Evolutionary conservation across 2,797 vertebrate genomes (phyloP), one percentile per base, ranked within the genome.

Genomic region (Anniella stebbinsi): DNA sequence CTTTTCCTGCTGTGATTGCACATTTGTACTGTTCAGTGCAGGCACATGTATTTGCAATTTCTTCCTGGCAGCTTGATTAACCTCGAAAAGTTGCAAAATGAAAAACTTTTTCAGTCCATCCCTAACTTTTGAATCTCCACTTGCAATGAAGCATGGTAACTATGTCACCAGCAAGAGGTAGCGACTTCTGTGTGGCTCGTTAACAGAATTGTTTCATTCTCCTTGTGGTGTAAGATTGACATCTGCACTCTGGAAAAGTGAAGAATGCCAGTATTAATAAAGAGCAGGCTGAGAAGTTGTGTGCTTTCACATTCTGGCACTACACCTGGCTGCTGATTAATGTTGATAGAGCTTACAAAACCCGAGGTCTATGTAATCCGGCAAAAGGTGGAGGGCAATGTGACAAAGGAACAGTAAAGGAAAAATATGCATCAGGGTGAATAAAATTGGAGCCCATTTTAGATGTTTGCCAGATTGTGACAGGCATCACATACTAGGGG

Each of bases 1-100:
- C 88, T 94, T 95, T 95, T 96, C 94, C 95, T 95, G 95, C 94
- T 96, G 96, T 95, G 95, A 96, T 92, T 95, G 95, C 94, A 95
- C 90, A 96, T 96, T 96, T 96, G 87, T 95, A 92, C 88, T 94
- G 89, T 91, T 94, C 88, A 94, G 91, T 84, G 89, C 94, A 94
- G 92, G 86, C 94, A 92, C 86, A 91, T 90, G 67, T 91, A 94
- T 94, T 95, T 96, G 92, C 92, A 92, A 88, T 95, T 96, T 92
- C 81, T 93, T 95, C 82, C 93, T 92, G 95, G 88, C 94, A 95
- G 92, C 72, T 95, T 96, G 95, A 95, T 95, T 96, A 96, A 96
- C 94, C 94, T 95, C 96, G 95, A 95, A 92, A 95, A 95, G 91
- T 81, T 95, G 8, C 36, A 93, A 95, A 94, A 93, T 17, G 15